Evolutionary conservation across 2,888 invertebrate genomes (phyloP), one percentile per base, ranked within the genome.

Genomic region (Tenthredo amoena): DNA sequence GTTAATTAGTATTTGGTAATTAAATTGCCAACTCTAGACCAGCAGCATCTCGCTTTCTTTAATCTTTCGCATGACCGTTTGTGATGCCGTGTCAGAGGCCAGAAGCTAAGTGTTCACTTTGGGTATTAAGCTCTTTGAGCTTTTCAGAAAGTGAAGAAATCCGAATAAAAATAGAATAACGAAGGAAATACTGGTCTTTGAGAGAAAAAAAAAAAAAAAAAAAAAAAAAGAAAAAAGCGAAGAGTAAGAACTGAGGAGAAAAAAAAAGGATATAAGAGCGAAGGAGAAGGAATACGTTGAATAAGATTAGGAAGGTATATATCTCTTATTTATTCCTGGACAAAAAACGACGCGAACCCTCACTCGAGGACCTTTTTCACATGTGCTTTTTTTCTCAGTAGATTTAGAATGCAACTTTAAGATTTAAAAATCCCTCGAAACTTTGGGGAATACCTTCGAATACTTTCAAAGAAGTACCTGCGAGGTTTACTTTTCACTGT

Each of bases 201-300:
- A 18, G 34, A 68, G 34, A 68, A 15, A 5, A 12, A 62, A 62
- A 12, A 26, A 12, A 26, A 9, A 21, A 6, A 58, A 58, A n/a
- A 18, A 58, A 21, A 21, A 21, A 9, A 58, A 9, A 9, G 21
- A 58, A 21, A 7, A 58, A 58, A 9, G 5, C 2, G 9, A 21
- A 26, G n/a, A 58, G 21, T 7, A 9, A 21, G 21, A 58, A 26
- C 4, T 12, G 26, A 2, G 12, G 21, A 62, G 26, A 3, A 18
- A 26, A 62, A 12, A 26, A 26, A 62, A 3, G 21, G 62, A 26
- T 62, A 15, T 3, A 12, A 62, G 62, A 26, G 71, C 6, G 15
- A 37, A 37, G 18, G 1, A n/a, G 37, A 71, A 71, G 71, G 71
- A 71, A 71, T 71, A 71, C 71, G 37, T 71, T 71, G 71, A 71